Percentiles rank a stretch among this genome's conserved stretches.
Conservation (phyloP, 2,113 vertebrate species). For the Gorsachius goisagi region DNA sequence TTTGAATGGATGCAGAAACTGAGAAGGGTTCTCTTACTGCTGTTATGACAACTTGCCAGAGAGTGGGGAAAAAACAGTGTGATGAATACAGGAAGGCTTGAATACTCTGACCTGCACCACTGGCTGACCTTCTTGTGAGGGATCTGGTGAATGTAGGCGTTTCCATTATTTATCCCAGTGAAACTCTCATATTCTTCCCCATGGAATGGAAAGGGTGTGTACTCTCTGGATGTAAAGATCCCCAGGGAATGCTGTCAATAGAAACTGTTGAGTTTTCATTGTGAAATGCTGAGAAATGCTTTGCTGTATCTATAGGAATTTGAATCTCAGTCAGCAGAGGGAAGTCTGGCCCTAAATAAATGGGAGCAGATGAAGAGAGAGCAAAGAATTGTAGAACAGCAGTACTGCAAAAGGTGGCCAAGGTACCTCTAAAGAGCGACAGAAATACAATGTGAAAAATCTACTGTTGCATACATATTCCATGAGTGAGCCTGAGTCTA, state of each 20-base stretch:
- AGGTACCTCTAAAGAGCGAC: not conserved
- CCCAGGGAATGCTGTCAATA: not conserved
- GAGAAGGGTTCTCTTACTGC: not conserved
- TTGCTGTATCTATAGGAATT: not conserved
- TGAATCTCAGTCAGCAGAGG: not conserved
- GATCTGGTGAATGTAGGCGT: not conserved
- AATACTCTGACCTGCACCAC: not conserved
- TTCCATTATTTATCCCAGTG: not conserved
- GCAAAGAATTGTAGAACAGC: not conserved
- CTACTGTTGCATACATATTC: not conserved
- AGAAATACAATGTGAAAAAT: not conserved
- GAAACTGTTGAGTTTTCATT: not conserved
- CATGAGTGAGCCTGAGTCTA: rapidly evolving
- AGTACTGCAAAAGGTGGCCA: not conserved
- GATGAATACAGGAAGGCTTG: not conserved
- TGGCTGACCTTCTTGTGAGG: not conserved
- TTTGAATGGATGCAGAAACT: not conserved
- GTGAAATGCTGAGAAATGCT: not conserved
- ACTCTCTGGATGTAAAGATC: not conserved
- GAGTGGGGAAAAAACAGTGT: not conserved
- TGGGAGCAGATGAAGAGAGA: not conserved
- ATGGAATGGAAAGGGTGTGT: not conserved
- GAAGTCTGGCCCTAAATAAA: not conserved
- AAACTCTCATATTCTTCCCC: not conserved
- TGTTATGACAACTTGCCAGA: not conserved